Evolutionary conservation across 2,888 invertebrate species (phyloP), one percentile per base, ranked within the genome.

Genomic region (Seladonia tumulorum): DNA sequence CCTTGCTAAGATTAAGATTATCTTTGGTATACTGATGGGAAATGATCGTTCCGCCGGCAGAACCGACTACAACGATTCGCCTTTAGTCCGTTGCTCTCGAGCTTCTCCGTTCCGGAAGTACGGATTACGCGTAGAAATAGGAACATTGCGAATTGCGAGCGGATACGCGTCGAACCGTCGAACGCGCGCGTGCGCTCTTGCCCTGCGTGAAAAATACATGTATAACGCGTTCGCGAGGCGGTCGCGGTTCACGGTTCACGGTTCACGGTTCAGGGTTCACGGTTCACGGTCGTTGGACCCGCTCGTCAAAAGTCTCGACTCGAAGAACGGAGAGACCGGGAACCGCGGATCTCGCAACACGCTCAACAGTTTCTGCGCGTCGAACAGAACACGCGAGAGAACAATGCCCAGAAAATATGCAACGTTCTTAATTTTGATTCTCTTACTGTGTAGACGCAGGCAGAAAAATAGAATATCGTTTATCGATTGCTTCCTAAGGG

Each of bases 1-100:
- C 87, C 79, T 79, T 85, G 70, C 90, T 92, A 91, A 39, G 79
- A 84, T 90, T 93, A 94, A 74, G 39, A 22, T 91, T 88, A 90
- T 93, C 94, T 93, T 93, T 93, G 93, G 93, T 93, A 93, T 93
- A 91, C 90, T 88, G 91, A 92, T 88, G 88, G 79, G 87, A 89
- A 87, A 88, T 84, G 81, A 89, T 90, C 88, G 85, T 87, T 90
- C 91, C 92, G 92, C 87, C 90, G 90, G 89, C 87, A 88, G 88
- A 91, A 83, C 76, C 86, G 86, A 87, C 72, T 77, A 87, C 87
- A 83, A 87, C 75, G 70, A 42, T 39, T 68, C 75, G 42, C 57
- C 76, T 22, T 60, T 82, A 77, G 75, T 83, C 76, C 70, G 80
- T 85, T 60, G 71, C 57, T 79, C 75, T 77, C 76, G 76, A 68